These are phyloP conservation scores for Troides oblongomaculatus DNA, from an alignment of 2,888 invertebrate species.

Conservation along the genomic window DNA sequence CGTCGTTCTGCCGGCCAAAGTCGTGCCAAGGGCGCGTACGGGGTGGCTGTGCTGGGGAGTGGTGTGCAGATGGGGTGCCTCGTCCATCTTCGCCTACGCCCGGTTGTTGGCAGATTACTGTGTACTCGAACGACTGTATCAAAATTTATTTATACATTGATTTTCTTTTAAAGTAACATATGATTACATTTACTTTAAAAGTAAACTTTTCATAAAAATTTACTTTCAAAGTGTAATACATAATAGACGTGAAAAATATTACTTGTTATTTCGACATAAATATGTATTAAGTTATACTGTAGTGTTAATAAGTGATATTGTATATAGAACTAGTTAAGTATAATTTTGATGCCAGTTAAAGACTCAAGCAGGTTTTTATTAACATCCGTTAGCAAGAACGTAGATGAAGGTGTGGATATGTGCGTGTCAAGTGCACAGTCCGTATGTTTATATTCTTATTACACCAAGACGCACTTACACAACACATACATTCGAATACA, in stretches of 20 bases:
- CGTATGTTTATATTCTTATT: neutral
- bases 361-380: neutral
- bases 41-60: conserved; percentile 81
- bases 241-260: too few relatives aligned
- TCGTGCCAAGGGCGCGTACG: conserved; percentile 95
- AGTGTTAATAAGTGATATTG: neutral
- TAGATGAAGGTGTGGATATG: neutral
- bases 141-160: conserved; percentile 19
- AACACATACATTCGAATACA: too few relatives aligned
- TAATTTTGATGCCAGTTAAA: neutral
- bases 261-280: too few relatives aligned
- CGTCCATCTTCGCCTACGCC: conserved; percentile 79
- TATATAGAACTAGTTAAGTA: neutral
- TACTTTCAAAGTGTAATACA: neutral
- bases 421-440: neutral
- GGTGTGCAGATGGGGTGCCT: conserved; percentile 81
- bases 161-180: neutral
- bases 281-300: too few relatives aligned
- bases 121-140: conserved; percentile 93
- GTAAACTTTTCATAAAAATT: too few relatives aligned
- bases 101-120: conserved; percentile 90
- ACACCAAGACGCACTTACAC: too few relatives aligned
- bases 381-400: neutral
- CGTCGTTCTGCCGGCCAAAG: conserved; percentile 95
- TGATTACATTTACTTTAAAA: too few relatives aligned